These are phyloP conservation scores for Hermetia illucens DNA, from an alignment of 1,140 invertebrate genomes.

Conservation along the genomic window DNA sequence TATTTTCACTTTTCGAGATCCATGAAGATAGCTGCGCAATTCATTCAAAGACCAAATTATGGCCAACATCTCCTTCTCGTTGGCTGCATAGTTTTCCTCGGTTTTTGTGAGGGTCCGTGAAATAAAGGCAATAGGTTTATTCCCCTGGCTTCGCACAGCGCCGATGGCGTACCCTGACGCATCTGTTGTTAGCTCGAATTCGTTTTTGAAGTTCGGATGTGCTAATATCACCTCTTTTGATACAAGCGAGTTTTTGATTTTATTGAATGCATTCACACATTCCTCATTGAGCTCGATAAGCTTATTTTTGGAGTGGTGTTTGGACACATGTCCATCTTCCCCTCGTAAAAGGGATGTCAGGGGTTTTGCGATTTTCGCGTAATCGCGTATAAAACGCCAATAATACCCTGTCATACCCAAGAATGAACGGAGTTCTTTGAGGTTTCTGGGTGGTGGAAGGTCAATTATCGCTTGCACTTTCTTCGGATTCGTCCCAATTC, in stretches of 20 bases:
- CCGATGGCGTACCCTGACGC: constrained; percentile 16
- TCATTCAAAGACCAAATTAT: too few relatives aligned
- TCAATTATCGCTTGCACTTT: constrained; percentile 12
- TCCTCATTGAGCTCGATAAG: constrained; percentile 2
- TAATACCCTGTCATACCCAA: constrained; percentile 9
- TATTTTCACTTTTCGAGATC: too few relatives aligned
- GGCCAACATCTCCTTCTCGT: too few relatives aligned
- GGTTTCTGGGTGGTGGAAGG: constrained; percentile 6
- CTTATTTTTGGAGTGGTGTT: constrained; percentile 6
- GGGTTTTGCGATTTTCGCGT: constrained; percentile 6
- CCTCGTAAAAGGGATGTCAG: constrained; percentile 5
- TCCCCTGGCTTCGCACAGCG: constrained; percentile 20
- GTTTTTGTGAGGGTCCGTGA: constrained; percentile 9
- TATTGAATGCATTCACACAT: constrained; percentile 23
- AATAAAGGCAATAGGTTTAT: constrained; percentile 7
- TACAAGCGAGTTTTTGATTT: constrained; percentile 25
- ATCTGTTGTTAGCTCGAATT: constrained; percentile 23
- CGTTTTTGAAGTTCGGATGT: constrained; percentile 15
- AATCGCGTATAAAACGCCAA: constrained; percentile 9
- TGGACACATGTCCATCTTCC: constrained; percentile 7
- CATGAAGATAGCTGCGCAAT: too few relatives aligned
- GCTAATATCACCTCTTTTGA: constrained; percentile 26
- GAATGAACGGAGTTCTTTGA: constrained; percentile 7
- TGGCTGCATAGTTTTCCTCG: too few relatives aligned
- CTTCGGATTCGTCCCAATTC: constrained; percentile 9